Evolutionary conservation across 2,797 vertebrate species (phyloP).

Genomic region (Anguilla marmorata): DNA sequence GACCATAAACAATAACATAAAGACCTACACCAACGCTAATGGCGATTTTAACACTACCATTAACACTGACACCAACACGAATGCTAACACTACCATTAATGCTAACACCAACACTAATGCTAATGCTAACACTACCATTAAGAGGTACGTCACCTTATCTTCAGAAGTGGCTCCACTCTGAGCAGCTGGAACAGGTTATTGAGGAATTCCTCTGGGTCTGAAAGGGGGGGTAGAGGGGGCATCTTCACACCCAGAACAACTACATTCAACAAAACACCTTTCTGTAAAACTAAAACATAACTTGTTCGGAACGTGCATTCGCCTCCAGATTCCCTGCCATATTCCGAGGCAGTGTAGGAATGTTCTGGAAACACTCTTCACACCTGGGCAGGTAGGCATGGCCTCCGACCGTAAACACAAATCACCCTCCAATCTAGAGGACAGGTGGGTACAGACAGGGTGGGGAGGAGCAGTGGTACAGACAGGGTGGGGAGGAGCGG

Average conservation of each 20-base stretch:
- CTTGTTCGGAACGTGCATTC: too few species aligned
- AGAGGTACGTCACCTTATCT: slow-evolving; percentile 68
- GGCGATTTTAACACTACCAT: not conserved
- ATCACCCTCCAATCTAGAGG: too few species aligned
- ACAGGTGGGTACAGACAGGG: too few species aligned
- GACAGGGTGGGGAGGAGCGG: not conserved
- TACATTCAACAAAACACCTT: too few species aligned
- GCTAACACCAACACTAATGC: not conserved
- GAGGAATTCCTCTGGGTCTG: slow-evolving; percentile 82
- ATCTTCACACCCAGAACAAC: not conserved
- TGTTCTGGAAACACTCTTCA: too few species aligned
- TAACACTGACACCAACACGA: not conserved
- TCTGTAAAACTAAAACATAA: too few species aligned
- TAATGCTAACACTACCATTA: not conserved
- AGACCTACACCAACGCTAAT: not conserved
- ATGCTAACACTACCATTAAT: not conserved
- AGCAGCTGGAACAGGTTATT: slow-evolving; percentile 82
- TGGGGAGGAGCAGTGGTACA: too few species aligned
- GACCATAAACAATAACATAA: not conserved
- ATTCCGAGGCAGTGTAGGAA: too few species aligned
- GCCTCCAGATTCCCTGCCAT: too few species aligned
- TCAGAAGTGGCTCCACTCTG: slow-evolving; percentile 75
- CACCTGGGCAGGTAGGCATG: too few species aligned
- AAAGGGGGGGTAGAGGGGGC: slow-evolving; percentile 35
- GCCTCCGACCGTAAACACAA: too few species aligned